Evolutionary conservation across 2,888 invertebrate genomes (phyloP), one percentile per base, ranked within the genome.

Genomic region (Peribatodes rhomboidaria): DNA sequence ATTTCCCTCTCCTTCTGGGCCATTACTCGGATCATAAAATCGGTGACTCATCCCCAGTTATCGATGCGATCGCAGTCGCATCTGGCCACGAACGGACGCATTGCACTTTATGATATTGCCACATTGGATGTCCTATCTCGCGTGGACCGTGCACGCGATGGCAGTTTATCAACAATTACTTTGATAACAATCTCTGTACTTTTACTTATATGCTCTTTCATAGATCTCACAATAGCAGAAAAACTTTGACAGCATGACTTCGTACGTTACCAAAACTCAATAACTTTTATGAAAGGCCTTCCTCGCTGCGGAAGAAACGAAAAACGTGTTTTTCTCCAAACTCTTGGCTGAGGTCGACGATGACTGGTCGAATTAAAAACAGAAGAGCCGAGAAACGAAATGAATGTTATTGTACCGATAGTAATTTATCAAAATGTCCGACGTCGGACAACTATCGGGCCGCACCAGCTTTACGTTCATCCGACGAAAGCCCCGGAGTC

Each of bases 381-480:
- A 85, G 78, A 79, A 82, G 82, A 78, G 76, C 78, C 78, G 73
- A 75, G 74, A 75, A 77, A 78, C 73, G 79, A 77, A 87, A 87
- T 81, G 77, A 86, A 86, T 86, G 86, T 85, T 88, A 89, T 89
- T 89, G 86, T 87, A 80, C 77, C 81, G 77, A 83, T 82, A 82
- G 86, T 85, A 86, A 90, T 92, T 90, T 89, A 90, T 91, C 90
- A 92, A 90, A 89, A 87, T 76, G 88, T 89, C 88, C 74, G 77
- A 75, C 66, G 73, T 72, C 69, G 61, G 72, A 73, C 70, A 77
- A 79, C 80, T 77, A 81, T 77, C 74, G 77, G 66, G 70, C 74
- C 72, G 75, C 66, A 64, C 75, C 66, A 70, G 74, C 72, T 76
- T 76, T 76, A 75, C 79, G 71, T 80, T 85, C 82, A 81, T 81